Conservation (phyloP, 2,797 vertebrate genomes). For the Leucoraja ocellata region DNA sequence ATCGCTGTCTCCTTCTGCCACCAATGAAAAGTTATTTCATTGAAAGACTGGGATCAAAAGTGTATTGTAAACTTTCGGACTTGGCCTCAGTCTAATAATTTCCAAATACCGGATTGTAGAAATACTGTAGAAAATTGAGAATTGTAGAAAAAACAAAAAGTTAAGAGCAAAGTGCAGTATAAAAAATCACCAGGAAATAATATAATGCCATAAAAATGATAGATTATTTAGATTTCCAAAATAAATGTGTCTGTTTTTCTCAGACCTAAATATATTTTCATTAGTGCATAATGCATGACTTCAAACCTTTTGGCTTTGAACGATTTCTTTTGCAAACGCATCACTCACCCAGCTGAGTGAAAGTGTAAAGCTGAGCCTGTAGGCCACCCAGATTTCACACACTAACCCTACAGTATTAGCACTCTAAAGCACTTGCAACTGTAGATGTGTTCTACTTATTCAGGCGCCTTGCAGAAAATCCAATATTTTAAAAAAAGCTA, state of each 20-base stretch:
- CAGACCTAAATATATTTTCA: constrained; percentile 21
- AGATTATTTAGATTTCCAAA: constrained; percentile 13
- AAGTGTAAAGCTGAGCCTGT: background rate
- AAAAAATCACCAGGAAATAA: background rate
- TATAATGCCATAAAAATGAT: background rate
- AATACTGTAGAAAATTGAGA: too few relatives aligned
- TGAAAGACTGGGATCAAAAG: background rate
- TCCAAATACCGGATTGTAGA: background rate
- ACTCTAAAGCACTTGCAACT: background rate
- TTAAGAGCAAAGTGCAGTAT: background rate
- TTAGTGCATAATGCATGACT: constrained; percentile 15
- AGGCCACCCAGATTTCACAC: background rate
- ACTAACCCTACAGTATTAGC: background rate
- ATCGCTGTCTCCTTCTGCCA: too few relatives aligned
- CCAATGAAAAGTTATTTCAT: background rate
- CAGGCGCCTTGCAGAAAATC: background rate
- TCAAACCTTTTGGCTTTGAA: background rate
- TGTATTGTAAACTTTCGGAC: background rate
- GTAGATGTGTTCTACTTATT: background rate
- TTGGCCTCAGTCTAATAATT: background rate
- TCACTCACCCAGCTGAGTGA: constrained; percentile 19
- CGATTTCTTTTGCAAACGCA: background rate
- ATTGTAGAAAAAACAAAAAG: too few relatives aligned
- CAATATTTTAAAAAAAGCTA: background rate
- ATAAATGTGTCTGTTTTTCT: background rate